phyloP scores from a whole-genome alignment of 2,797 vertebrate species.

The Enteromius unitaeniatus region DNA sequence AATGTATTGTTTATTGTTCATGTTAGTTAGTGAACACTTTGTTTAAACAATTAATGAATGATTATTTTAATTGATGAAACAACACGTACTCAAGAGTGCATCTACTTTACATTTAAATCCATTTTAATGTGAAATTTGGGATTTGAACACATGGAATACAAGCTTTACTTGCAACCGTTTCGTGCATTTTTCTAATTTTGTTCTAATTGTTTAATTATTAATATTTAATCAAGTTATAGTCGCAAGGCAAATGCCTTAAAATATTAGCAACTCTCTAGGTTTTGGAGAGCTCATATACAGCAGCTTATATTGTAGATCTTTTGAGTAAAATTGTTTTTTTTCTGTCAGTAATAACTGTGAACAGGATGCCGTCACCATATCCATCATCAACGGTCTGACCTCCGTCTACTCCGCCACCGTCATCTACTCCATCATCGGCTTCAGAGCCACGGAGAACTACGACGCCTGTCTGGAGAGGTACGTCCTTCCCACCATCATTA shows the following conservation, averaged over 20 bases:
- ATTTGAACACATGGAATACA: neutral
- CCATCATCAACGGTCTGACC: slow-evolving; percentile 90
- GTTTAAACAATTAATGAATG: no score
- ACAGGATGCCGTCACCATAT: slow-evolving; percentile 87
- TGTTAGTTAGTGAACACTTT: no score
- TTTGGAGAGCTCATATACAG: neutral
- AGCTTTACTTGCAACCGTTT: neutral
- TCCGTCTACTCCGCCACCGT: slow-evolving; percentile 91
- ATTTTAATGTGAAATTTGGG: neutral
- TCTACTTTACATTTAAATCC: neutral
- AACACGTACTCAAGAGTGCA: no score
- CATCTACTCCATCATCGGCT: slow-evolving; percentile 95
- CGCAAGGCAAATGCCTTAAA: neutral
- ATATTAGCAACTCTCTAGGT: neutral
- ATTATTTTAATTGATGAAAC: no score
- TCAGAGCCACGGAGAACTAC: slow-evolving; percentile 87
- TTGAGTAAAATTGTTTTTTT: neutral
- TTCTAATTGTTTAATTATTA: neutral
- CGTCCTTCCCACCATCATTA: slow-evolving; percentile 42
- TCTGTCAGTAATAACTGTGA: slow-evolving; percentile 93
- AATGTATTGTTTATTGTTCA: no score
- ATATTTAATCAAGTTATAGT: neutral
- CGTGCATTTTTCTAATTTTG: no score
- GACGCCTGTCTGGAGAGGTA: slow-evolving; percentile 85
- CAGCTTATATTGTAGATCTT: neutral